phyloP scores from a whole-genome alignment of 2,797 vertebrate species.

The Huso huso region DNA sequence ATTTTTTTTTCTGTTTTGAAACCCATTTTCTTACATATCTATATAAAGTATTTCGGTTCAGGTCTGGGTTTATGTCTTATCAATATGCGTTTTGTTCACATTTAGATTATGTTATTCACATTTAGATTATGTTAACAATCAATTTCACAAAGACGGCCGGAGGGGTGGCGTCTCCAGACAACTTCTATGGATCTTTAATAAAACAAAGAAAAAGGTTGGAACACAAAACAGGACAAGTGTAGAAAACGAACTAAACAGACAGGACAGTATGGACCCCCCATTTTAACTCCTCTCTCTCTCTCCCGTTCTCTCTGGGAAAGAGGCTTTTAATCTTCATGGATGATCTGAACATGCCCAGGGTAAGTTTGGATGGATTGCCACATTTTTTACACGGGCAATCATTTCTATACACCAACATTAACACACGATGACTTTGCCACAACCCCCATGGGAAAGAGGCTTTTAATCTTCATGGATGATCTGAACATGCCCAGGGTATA shows the following conservation, averaged over 20 bases:
- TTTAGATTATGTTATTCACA: constrained; percentile 65
- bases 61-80: not conserved
- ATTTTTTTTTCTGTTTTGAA: not conserved
- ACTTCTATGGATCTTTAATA: constrained; percentile 90
- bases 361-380: constrained; percentile 27
- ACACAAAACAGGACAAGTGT: too few relatives aligned
- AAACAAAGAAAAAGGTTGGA: too few relatives aligned
- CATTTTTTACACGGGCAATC: not conserved
- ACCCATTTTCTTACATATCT: not conserved
- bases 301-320: too few relatives aligned
- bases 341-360: constrained; percentile 95
- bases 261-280: constrained; percentile 83
- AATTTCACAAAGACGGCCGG: too few relatives aligned
- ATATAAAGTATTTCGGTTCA: not conserved
- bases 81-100: not conserved
- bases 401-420: too few relatives aligned
- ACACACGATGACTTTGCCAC: too few relatives aligned
- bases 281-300: too few relatives aligned
- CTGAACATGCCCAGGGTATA: too few relatives aligned
- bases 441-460: too few relatives aligned
- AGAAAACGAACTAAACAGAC: constrained; percentile 91
- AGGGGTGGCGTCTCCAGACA: constrained; percentile 89
- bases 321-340: constrained; percentile 89
- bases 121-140: constrained; percentile 75
- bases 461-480: too few relatives aligned